Percentiles rank a stretch among this genome's conserved stretches.
Evolutionary conservation across 2,888 invertebrate genomes (phyloP).

Genomic region (Heterodera filipjevi): DNA sequence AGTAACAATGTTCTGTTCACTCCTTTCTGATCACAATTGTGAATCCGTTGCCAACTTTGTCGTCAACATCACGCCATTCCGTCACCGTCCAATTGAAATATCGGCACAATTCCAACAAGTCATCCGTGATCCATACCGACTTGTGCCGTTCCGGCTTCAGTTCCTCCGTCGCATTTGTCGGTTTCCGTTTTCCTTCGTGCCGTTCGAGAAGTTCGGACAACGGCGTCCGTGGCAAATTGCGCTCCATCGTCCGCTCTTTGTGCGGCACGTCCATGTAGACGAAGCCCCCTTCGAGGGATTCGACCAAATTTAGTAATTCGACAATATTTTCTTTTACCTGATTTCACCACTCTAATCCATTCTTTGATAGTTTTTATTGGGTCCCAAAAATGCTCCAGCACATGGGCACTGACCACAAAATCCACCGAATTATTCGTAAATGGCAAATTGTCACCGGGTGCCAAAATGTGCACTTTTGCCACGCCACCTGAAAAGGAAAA

Average conservation of each 20-base stretch:
- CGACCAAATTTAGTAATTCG: no score
- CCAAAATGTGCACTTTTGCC: slow-evolving; percentile 23
- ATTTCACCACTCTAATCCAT: slow-evolving; percentile 24
- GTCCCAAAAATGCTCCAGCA: slow-evolving; percentile 34
- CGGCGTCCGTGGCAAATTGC: slow-evolving; percentile 25
- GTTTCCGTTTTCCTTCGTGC: slow-evolving; percentile 17
- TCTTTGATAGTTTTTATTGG: slow-evolving; percentile 32
- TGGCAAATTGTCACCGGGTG: slow-evolving; percentile 30
- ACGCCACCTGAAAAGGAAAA: background rate
- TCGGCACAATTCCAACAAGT: slow-evolving; percentile 18
- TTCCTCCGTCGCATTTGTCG: background rate
- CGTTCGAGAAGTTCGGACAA: slow-evolving; percentile 27
- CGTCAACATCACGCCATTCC: slow-evolving; percentile 19
- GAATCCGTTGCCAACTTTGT: slow-evolving; percentile 29
- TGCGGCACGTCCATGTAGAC: slow-evolving; percentile 35
- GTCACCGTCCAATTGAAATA: slow-evolving; percentile 26
- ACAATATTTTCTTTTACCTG: background rate
- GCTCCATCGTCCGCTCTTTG: slow-evolving; percentile 31
- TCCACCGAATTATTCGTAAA: slow-evolving; percentile 31
- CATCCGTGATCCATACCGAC: slow-evolving; percentile 30
- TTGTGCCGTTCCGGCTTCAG: slow-evolving; percentile 15
- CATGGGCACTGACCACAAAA: slow-evolving; percentile 34
- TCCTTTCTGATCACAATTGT: slow-evolving; percentile 22
- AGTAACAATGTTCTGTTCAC: no score
- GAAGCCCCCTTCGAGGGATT: slow-evolving; percentile 25